Evolutionary conservation across 1,140 invertebrate genomes (phyloP).

Genomic region (Teleopsis dalmanni): DNA sequence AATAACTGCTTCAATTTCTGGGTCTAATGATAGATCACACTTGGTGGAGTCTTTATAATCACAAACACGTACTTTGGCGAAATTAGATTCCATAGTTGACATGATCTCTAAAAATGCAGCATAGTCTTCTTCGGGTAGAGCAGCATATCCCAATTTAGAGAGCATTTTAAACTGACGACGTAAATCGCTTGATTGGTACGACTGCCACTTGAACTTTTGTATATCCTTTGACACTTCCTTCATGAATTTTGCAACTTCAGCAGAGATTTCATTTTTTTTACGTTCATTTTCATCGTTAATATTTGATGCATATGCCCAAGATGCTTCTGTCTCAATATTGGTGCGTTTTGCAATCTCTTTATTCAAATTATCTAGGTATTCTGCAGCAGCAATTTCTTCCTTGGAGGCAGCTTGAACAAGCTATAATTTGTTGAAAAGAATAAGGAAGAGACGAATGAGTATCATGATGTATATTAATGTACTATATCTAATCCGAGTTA

Average conservation of each 20-base stretch:
- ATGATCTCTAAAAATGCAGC: conserved; percentile 55
- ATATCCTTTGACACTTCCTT: conserved; percentile 49
- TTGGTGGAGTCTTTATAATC: conserved; percentile 56
- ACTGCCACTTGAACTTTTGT: conserved; percentile 56
- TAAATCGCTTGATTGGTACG: conserved; percentile 53
- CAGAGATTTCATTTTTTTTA: conserved; percentile 46
- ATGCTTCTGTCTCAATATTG: conserved; percentile 49
- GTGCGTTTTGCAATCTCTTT: conserved; percentile 49
- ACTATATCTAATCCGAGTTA: no score
- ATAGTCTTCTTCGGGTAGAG: conserved; percentile 59
- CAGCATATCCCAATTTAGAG: conserved; percentile 59
- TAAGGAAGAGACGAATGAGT: no score
- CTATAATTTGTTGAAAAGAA: conserved; percentile 8
- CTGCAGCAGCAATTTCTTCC: conserved; percentile 52
- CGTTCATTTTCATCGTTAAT: conserved; percentile 63
- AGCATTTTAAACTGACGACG: conserved; percentile 59
- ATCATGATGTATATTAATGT: no score
- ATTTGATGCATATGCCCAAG: conserved; percentile 68
- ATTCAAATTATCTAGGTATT: conserved; percentile 55
- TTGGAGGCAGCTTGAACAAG: conserved; percentile 32
- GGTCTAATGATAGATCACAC: conserved; percentile 68
- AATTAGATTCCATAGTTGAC: conserved; percentile 69
- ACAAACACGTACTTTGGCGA: conserved; percentile 73
- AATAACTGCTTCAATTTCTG: conserved; percentile 64
- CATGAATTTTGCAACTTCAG: conserved; percentile 33